Evolutionary conservation across 2,888 invertebrate genomes (phyloP).

Genomic region (Cartodere bifasciata): DNA sequence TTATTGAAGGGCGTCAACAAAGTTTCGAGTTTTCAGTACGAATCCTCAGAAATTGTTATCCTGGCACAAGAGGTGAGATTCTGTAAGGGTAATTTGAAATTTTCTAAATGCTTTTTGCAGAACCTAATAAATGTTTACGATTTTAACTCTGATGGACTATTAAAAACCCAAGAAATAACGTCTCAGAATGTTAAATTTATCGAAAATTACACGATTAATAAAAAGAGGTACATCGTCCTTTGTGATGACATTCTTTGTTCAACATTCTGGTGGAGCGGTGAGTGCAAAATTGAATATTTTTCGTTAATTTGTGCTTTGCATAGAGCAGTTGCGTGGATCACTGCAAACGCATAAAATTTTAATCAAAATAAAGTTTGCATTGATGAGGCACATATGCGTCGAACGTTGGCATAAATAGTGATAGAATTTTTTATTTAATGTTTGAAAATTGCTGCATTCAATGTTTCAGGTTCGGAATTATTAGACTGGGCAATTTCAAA

Average conservation of each 20-base stretch:
- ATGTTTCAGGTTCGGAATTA: constrained; percentile 5
- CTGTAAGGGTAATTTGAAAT: background rate
- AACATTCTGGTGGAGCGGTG: constrained; percentile 24
- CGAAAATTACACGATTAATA: constrained; percentile 15
- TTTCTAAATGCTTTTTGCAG: constrained; percentile 14
- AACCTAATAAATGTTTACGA: constrained; percentile 19
- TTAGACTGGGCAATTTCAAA: constrained; percentile 1
- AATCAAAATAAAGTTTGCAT: too few species aligned
- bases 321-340: too few species aligned
- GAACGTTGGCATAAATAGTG: too few species aligned
- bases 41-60: constrained; percentile 22
- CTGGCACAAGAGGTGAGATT: constrained; percentile 7
- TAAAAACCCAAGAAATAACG: constrained; percentile 20
- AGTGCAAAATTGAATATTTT: constrained; percentile 9
- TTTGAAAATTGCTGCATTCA: too few species aligned
- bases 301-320: too few species aligned
- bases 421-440: too few species aligned
- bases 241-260: constrained; percentile 15
- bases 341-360: too few species aligned
- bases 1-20: constrained; percentile 6
- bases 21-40: constrained; percentile 20
- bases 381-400: too few species aligned
- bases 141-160: constrained; percentile 19
- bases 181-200: constrained; percentile 14
- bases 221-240: constrained; percentile 18